Conservation (phyloP, 2,113 vertebrate genomes). For the Murina feae region DNA sequence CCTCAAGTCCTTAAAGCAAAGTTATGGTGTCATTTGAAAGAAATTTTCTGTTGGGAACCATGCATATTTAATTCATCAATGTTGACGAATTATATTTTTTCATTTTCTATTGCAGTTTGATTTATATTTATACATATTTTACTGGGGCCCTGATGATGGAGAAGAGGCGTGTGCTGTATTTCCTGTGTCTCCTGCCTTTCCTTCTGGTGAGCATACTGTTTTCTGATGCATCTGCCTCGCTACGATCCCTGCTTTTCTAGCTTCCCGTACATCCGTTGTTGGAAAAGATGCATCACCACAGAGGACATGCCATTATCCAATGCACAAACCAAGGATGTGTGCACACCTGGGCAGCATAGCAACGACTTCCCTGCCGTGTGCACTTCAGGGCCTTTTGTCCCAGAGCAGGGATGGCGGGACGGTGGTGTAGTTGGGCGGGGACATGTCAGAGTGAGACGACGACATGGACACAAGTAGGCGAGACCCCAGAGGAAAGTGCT, state of each 20-base stretch:
- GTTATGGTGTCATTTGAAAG: neutral
- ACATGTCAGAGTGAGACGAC: neutral
- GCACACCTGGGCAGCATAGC: neutral
- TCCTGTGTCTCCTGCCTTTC: slow-evolving; percentile 80
- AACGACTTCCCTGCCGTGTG: neutral
- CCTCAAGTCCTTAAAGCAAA: neutral
- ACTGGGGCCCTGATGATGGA: slow-evolving; percentile 76
- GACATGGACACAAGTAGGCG: neutral
- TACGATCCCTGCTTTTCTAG: neutral
- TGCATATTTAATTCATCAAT: neutral
- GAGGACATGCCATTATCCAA: neutral
- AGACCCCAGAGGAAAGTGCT: neutral
- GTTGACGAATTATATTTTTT: slow-evolving; percentile 6
- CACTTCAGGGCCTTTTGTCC: neutral
- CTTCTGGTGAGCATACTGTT: slow-evolving; percentile 80
- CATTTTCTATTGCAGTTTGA: slow-evolving; percentile 64
- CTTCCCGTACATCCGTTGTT: neutral
- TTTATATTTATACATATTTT: slow-evolving; percentile 23
- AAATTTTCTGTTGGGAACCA: neutral
- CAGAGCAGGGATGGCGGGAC: too few relatives aligned
- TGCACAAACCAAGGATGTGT: neutral
- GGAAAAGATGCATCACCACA: neutral
- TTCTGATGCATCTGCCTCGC: neutral
- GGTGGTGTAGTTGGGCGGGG: rapidly evolving
- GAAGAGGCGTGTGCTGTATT: slow-evolving; percentile 66